Evolutionary conservation across 2,888 invertebrate genomes (phyloP).

Genomic region (Diarsia dahlii): DNA sequence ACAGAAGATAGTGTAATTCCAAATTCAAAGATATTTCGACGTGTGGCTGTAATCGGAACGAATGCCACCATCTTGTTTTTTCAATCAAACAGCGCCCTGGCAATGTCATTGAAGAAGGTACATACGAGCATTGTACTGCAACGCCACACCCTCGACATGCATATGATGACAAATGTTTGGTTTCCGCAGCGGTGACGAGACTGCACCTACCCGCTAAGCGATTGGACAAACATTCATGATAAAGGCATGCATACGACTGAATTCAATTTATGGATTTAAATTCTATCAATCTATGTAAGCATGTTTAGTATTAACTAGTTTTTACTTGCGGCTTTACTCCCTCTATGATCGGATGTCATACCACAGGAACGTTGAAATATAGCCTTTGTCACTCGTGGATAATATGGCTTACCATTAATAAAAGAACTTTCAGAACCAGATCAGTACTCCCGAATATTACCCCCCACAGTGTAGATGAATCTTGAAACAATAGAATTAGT

Average conservation of each 20-base stretch:
- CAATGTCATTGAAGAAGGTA: neutral
- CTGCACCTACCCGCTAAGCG: slow-evolving; percentile 14
- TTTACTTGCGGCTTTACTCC: no score
- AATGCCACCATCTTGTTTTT: neutral
- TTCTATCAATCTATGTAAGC: no score
- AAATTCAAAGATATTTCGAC: neutral
- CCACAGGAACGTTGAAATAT: no score
- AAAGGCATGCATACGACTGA: neutral
- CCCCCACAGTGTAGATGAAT: neutral
- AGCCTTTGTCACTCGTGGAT: no score
- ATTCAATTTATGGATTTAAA: neutral
- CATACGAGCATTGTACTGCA: neutral
- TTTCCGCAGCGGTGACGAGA: slow-evolving; percentile 8
- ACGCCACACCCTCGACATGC: slow-evolving; percentile 22
- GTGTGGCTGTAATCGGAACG: neutral
- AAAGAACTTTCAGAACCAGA: no score
- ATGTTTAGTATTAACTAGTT: neutral
- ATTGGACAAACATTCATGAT: slow-evolving; percentile 22
- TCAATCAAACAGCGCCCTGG: neutral
- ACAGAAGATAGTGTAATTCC: neutral
- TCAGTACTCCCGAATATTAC: no score
- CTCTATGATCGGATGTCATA: no score
- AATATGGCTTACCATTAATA: no score
- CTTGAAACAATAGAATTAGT: neutral
- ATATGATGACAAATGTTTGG: slow-evolving; percentile 33